Evolutionary conservation across 2,797 vertebrate genomes (phyloP).

Genomic region (Aythya fuligula): DNA sequence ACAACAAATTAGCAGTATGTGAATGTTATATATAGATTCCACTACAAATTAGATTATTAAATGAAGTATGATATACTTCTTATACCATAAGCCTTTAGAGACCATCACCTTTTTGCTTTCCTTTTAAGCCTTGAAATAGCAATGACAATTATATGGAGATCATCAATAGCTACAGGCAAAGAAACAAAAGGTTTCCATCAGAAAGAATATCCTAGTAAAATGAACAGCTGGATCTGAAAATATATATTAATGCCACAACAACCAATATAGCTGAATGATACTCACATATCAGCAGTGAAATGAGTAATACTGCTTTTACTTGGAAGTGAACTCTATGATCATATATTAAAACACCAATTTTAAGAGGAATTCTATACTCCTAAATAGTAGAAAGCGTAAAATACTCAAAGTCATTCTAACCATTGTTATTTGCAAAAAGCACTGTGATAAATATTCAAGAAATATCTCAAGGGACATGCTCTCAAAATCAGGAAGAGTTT

Average conservation of each 20-base stretch:
- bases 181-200: slow-evolving; percentile 20
- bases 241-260: neutral
- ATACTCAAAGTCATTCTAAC: neutral
- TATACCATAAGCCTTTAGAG: slow-evolving; percentile 20
- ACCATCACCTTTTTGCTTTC: neutral
- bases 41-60: neutral
- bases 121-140: slow-evolving; percentile 34
- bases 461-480: neutral
- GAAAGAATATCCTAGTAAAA: neutral
- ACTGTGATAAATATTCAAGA: neutral
- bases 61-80: neutral
- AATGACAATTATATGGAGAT: slow-evolving; percentile 27
- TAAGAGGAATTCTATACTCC: neutral
- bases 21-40: neutral
- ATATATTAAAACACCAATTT: neutral
- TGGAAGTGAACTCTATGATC: neutral
- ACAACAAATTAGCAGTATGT: neutral
- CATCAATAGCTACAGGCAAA: slow-evolving; percentile 43
- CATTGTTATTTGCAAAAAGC: neutral
- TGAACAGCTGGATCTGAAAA: slow-evolving; percentile 8
- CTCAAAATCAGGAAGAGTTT: slow-evolving; percentile 29
- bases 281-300: neutral
- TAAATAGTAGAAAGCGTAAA: neutral
- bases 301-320: neutral
- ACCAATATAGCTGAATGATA: neutral